phyloP scores from a whole-genome alignment of 2,797 vertebrate species.

The Betta splendens region DNA sequence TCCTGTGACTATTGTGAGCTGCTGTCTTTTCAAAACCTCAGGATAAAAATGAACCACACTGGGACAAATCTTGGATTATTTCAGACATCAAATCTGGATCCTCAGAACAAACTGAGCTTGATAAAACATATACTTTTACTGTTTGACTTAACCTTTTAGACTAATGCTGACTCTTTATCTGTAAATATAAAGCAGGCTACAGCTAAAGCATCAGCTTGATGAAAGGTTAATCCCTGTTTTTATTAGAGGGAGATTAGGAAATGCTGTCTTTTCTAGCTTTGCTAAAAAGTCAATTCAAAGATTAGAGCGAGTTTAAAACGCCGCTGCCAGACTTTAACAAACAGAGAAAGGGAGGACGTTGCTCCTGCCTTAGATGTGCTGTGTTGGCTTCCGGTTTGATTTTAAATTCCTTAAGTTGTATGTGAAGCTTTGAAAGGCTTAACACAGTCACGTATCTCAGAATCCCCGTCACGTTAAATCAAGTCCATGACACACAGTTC shows the following conservation, averaged over 20 bases:
- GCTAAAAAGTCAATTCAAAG: constrained; percentile 32
- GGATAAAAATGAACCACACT: constrained; percentile 27
- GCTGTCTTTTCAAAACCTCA: constrained; percentile 24
- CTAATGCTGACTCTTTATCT: constrained; percentile 15
- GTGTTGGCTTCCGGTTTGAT: constrained; percentile 36
- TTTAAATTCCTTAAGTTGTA: constrained; percentile 60
- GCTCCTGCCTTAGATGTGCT: constrained; percentile 37
- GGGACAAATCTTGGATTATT: constrained; percentile 20
- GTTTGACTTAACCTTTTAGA: constrained; percentile 6
- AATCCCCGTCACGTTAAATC: constrained; percentile 63
- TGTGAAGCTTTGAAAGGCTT: constrained; percentile 59
- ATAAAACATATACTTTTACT: not conserved
- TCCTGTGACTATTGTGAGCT: constrained; percentile 24
- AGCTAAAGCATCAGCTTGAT: not conserved
- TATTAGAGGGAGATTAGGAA: constrained; percentile 27
- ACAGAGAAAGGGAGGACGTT: constrained; percentile 19
- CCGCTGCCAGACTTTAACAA: constrained; percentile 32
- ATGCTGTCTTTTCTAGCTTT: constrained; percentile 17
- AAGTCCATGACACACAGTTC: constrained; percentile 44
- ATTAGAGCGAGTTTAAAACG: constrained; percentile 30
- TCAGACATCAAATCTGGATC: not conserved
- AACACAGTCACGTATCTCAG: constrained; percentile 46
- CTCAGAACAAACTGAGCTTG: not conserved
- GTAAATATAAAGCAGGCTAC: not conserved
- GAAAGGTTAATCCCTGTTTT: constrained; percentile 45